Conservation (phyloP, 2,113 vertebrate genomes). For the Labeo catla region DNA sequence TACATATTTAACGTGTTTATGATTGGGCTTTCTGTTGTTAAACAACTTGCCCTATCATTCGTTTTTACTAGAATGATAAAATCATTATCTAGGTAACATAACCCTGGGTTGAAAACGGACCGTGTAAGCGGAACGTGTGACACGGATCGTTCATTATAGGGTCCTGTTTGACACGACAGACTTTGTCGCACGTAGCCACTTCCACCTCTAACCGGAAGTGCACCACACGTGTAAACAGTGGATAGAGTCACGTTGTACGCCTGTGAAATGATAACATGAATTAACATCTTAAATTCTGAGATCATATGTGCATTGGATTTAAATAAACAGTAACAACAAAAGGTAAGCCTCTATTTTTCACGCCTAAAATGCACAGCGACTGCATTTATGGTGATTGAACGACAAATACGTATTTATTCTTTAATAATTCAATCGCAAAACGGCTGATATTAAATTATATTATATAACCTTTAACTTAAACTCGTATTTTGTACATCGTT, state of each 20-base stretch:
- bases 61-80: background rate
- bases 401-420: background rate
- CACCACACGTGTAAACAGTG: conserved; percentile 49
- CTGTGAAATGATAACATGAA: background rate
- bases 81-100: background rate
- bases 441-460: background rate
- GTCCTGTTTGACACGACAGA: conserved; percentile 5
- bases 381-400: background rate
- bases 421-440: background rate
- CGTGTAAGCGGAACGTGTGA: conserved; percentile 12
- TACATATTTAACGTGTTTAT: background rate
- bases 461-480: background rate
- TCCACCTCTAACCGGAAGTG: conserved; percentile 24
- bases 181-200: background rate
- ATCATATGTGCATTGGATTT: background rate
- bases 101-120: background rate
- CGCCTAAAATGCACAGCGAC: background rate
- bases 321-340: background rate
- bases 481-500: background rate
- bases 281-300: background rate
- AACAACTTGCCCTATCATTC: background rate
- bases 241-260: background rate
- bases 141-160: background rate
- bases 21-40: background rate
- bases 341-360: background rate